A percentile compares a stretch with the other conserved stretches of the same genome.
These are phyloP conservation scores for Trichopria drosophilae DNA, from an alignment of 2,888 invertebrate species.

Conservation along the genomic window DNA sequence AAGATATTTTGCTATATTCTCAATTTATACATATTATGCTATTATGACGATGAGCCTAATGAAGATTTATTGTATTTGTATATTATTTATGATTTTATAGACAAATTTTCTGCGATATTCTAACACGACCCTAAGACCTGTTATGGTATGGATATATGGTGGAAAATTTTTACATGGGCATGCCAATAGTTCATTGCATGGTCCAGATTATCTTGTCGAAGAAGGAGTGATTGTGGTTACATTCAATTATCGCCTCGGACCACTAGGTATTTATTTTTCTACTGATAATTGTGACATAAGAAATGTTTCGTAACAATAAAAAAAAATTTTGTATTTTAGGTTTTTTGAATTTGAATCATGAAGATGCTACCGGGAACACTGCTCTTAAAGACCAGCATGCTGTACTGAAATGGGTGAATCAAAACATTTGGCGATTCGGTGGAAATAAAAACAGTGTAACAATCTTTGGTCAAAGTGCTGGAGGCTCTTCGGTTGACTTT, in stretches of 20 bases:
- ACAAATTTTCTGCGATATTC: slow-evolving; percentile 1
- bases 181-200: slow-evolving; percentile 24
- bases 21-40: too few relatives aligned
- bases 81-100: too few relatives aligned
- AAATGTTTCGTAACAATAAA: too few relatives aligned
- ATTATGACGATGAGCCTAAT: too few relatives aligned
- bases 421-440: slow-evolving; percentile 60
- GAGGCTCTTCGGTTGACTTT: slow-evolving; percentile 49
- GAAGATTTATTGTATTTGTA: too few relatives aligned
- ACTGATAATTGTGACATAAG: too few relatives aligned
- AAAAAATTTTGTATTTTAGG: too few relatives aligned
- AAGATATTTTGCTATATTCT: too few relatives aligned
- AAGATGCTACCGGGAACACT: slow-evolving; percentile 39
- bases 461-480: slow-evolving; percentile 63
- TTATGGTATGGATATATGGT: slow-evolving; percentile 43
- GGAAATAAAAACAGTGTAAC: slow-evolving; percentile 62
- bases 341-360: slow-evolving; percentile 39
- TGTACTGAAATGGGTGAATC: slow-evolving; percentile 62
- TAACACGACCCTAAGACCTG: slow-evolving; percentile 9
- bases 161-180: slow-evolving; percentile 35
- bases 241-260: slow-evolving; percentile 43
- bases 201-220: slow-evolving; percentile 42
- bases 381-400: slow-evolving; percentile 60
- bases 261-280: too few relatives aligned
- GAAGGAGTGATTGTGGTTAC: slow-evolving; percentile 40